These are phyloP conservation scores for Fragum fragum DNA, from an alignment of 2,888 invertebrate genomes.

Conservation along the genomic window DNA sequence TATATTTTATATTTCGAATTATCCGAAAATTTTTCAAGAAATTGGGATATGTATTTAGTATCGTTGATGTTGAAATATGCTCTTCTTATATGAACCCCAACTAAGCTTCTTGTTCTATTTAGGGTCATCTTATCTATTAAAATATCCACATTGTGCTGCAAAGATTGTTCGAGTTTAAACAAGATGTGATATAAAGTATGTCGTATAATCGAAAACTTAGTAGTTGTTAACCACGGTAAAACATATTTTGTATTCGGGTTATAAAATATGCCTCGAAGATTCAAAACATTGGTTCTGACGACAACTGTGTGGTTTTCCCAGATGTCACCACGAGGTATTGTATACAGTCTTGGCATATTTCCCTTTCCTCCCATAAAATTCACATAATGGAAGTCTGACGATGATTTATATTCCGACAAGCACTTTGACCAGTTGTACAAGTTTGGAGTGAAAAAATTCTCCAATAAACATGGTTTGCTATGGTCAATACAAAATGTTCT, in stretches of 20 bases:
- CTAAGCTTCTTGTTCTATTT: neutral
- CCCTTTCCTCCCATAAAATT: neutral
- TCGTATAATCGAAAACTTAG: neutral
- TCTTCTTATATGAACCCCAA: neutral
- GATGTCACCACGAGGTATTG: neutral
- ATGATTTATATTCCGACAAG: neutral
- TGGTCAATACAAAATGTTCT: conserved; percentile 39
- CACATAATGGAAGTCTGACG: neutral
- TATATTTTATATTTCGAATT: neutral
- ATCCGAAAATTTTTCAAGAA: neutral
- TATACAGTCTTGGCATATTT: neutral
- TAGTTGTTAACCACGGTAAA: neutral
- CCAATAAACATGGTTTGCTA: conserved; percentile 37
- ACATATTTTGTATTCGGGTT: neutral
- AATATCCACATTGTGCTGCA: neutral
- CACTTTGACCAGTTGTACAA: conserved; percentile 47
- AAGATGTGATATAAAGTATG: conserved; percentile 4
- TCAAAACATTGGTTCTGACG: neutral
- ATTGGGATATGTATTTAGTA: neutral
- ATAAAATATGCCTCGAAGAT: neutral
- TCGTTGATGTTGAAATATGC: neutral
- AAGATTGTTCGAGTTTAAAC: neutral
- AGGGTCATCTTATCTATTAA: neutral
- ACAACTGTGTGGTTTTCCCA: neutral
- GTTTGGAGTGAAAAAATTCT: conserved; percentile 30